Base-by-base conservation (phyloP, 2,113 vertebrate genomes). In the Vimba vimba region DNA sequence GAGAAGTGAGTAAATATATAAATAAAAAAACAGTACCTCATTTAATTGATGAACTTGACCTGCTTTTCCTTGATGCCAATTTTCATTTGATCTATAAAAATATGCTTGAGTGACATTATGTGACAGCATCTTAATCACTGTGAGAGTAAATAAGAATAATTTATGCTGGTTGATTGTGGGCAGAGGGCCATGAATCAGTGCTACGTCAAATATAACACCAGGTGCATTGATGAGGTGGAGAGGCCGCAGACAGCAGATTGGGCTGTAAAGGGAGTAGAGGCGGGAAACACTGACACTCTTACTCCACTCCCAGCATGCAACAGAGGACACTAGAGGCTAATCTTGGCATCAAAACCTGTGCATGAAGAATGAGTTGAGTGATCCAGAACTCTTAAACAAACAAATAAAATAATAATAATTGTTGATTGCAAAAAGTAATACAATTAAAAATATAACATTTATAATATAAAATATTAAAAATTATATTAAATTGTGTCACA, bases 41-140 rank as follows among this genome's bases (percentile, higher is more conserved):
- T 95, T 94, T 95, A 95, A 95, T 95, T 95, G 94, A 95, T 95
- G 93, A 95, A 95, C 93, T 94, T 94, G 93, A 95, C 94, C 94
- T 90, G 93, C 92, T 92, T 94, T 95, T 93, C 90, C 93, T 92
- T 94, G 93, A 93, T 95, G 94, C 94, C 93, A 95, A 94, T 94
- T 95, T 95, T 94, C 94, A 95, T 95, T 94, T 94, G 93, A 94
- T 95, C 93, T 92, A 93, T 94, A 94, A 94, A 95, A 95, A 93
- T 93, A 94, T 94, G 92, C 94, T 93, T 93, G 92, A 94, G 93
- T 95, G 95, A 94, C 94, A 94, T 94, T 95, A 95, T 93, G 93
- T 94, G 94, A 95, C 92, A 90, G 94, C 93, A 94, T 95, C 93
- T 95, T 95, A 94, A 95, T 95, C 94, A 95, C 93, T 91, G 92